Percentiles rank a stretch among this genome's conserved stretches.
These are phyloP conservation scores for Melanostigma gelatinosum DNA, from an alignment of 2,113 vertebrate genomes.

Conservation along the genomic window DNA sequence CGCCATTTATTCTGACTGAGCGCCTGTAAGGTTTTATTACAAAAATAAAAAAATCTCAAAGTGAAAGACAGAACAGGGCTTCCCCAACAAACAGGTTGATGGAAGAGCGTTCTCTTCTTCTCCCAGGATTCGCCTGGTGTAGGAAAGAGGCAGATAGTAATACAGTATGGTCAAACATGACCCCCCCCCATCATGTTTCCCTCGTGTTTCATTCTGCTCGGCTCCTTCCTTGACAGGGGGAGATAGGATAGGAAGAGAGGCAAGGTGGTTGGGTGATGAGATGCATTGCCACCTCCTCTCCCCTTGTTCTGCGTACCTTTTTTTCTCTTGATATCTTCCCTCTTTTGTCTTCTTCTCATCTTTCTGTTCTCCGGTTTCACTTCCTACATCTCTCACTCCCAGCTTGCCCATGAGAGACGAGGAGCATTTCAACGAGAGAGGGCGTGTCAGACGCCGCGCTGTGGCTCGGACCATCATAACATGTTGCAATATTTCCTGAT, in stretches of 20 bases:
- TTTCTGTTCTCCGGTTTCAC: constrained; percentile 12
- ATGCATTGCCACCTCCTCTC: constrained; percentile 31
- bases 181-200: constrained; percentile 5
- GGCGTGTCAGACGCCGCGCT: neutral
- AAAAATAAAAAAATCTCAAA: neutral
- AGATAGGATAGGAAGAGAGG: constrained; percentile 44
- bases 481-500: constrained; percentile 9
- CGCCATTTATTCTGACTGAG: neutral
- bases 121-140: constrained; percentile 30
- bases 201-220: constrained; percentile 49
- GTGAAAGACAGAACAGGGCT: constrained; percentile 4
- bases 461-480: neutral
- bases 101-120: constrained; percentile 6
- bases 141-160: neutral
- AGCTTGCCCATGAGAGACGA: constrained; percentile 25
- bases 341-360: constrained; percentile 28
- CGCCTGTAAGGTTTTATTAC: constrained; percentile 11
- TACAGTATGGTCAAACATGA: constrained; percentile 14
- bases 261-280: constrained; percentile 33
- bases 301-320: constrained; percentile 3
- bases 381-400: neutral
- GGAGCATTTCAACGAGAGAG: constrained; percentile 8
- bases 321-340: constrained; percentile 4
- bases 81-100: neutral
- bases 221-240: constrained; percentile 41